Evolutionary conservation across 1,140 invertebrate genomes (phyloP).

Genomic region (Radopholus similis): DNA sequence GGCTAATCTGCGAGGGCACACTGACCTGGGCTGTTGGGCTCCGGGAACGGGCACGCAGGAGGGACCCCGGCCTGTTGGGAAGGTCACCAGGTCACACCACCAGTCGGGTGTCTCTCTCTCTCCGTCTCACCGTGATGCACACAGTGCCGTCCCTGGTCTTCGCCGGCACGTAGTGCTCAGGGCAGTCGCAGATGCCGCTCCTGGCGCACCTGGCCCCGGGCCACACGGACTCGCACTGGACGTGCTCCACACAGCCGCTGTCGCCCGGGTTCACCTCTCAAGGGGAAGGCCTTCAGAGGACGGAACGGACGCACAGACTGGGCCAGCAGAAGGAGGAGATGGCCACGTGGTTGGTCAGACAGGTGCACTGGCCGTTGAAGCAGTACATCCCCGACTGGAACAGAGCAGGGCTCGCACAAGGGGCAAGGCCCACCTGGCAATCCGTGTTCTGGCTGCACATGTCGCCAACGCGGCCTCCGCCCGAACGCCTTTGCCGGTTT

Average conservation of each 20-base stretch:
- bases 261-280: conserved; percentile 57
- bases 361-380: conserved; percentile 52
- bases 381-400: conserved; percentile 54
- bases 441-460: conserved; percentile 17
- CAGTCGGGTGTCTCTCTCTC: background rate
- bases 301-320: conserved; percentile 28
- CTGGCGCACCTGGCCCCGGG: conserved; percentile 49
- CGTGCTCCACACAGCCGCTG: conserved; percentile 52
- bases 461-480: conserved; percentile 12
- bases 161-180: conserved; percentile 42
- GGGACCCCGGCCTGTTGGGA: conserved; percentile 32
- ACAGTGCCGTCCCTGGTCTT: conserved; percentile 55
- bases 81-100: background rate
- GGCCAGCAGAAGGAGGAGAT: conserved; percentile 58
- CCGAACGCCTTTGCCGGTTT: too few species aligned
- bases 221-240: conserved; percentile 57
- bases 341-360: conserved; percentile 55
- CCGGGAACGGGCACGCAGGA: conserved; percentile 51
- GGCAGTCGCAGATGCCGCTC: conserved; percentile 51
- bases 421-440: conserved; percentile 12
- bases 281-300: background rate
- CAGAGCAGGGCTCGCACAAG: background rate
- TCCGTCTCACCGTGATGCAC: conserved; percentile 29
- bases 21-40: conserved; percentile 48
- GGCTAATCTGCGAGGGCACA: background rate